phyloP scores from a whole-genome alignment of 2,888 invertebrate species.

The Ochropacha duplaris region DNA sequence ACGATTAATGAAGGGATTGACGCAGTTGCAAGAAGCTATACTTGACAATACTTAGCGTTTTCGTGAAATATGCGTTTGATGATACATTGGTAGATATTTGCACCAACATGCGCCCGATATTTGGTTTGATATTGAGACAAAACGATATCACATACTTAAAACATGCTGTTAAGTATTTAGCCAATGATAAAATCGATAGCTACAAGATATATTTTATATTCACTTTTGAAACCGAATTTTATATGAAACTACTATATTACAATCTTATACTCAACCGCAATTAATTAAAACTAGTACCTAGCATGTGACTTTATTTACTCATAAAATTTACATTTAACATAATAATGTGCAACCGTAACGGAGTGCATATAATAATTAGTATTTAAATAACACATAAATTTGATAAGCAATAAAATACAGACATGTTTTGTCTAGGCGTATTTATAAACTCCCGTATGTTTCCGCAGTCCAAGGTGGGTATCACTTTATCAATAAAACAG shows the following conservation, averaged over 20 bases:
- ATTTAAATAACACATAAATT: background rate
- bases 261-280: background rate
- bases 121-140: too few relatives aligned
- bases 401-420: slow-evolving; percentile 6
- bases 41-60: background rate
- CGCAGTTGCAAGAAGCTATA: background rate
- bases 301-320: background rate
- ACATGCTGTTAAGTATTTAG: too few relatives aligned
- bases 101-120: background rate
- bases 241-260: background rate
- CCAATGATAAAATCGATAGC: too few relatives aligned
- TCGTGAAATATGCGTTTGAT: background rate
- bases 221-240: background rate
- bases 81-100: background rate
- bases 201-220: background rate
- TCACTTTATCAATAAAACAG: slow-evolving; percentile 43
- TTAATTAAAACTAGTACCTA: background rate
- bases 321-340: background rate
- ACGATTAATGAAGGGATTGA: slow-evolving; percentile 17
- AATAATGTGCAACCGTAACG: background rate
- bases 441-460: slow-evolving; percentile 21
- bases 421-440: slow-evolving; percentile 9
- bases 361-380: background rate
- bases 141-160: too few relatives aligned
- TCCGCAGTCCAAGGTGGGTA: slow-evolving; percentile 13